Conservation (phyloP, 1,140 invertebrate species). For the Radopholus similis region DNA sequence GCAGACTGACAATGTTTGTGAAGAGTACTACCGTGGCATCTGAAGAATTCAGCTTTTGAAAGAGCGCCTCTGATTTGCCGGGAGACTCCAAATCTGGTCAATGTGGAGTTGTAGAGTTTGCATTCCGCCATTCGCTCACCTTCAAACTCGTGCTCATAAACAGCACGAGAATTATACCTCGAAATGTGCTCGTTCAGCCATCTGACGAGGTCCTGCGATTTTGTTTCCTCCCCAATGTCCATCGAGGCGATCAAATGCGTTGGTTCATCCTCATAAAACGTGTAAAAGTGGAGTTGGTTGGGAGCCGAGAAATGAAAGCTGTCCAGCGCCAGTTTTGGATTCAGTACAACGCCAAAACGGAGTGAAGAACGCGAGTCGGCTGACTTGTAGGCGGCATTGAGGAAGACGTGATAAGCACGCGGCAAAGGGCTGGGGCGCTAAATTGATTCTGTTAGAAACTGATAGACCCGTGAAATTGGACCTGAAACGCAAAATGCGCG, state of each 20-base stretch:
- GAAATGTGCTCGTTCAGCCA: constrained; percentile 2
- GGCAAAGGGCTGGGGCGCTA: not conserved
- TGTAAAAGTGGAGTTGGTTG: constrained; percentile 10
- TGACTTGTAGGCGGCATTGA: not conserved
- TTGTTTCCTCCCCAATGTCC: not conserved
- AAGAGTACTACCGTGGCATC: not conserved
- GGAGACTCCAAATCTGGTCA: constrained; percentile 3
- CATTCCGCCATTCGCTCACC: not conserved
- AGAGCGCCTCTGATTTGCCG: constrained; percentile 7
- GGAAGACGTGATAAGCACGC: constrained; percentile 15
- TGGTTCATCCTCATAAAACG: constrained; percentile 1
- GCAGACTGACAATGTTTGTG: not conserved
- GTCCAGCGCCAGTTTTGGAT: not conserved
- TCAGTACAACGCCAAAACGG: constrained; percentile 1
- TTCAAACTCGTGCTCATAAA: constrained; percentile 9
- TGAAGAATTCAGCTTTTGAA: not conserved
- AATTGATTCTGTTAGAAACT: not conserved
- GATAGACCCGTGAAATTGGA: not conserved
- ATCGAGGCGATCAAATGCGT: not conserved
- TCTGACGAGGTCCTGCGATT: constrained; percentile 3
- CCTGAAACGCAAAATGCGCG: constrained; percentile 1
- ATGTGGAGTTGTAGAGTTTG: not conserved
- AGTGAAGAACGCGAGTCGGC: not conserved
- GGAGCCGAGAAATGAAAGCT: not conserved
- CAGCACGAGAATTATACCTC: not conserved